Base-by-base conservation (phyloP, 2,888 invertebrate genomes). In the Lomographa bimaculata region DNA sequence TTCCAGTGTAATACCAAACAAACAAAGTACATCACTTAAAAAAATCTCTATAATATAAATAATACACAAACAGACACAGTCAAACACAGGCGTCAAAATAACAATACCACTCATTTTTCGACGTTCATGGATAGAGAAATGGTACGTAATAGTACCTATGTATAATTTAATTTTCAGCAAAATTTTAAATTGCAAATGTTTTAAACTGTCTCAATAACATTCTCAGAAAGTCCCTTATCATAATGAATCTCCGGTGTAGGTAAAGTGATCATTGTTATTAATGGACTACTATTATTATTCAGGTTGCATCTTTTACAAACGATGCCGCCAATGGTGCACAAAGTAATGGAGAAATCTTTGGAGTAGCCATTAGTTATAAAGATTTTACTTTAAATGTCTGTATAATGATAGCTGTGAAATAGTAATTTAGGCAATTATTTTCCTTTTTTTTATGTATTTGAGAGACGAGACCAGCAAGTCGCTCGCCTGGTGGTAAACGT, bases 261-360 rank as follows among this genome's bases (percentile, higher is more conserved):
- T 70, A 68, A 67, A 67, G 50, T 57, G 58, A 56, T 59, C 55
- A 43, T 64, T 50, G 57, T 64, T 70, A 71, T 70, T 65, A 63
- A 69, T 60, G 42, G 56, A 44, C 34, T 40, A 65, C 60, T 75
- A 72, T 79, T 81, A 76, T 82, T 83, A 84, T 82, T 79, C 76
- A 63, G 66, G 60, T 61, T 66, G 69, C 74, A 64, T 73, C 65
- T 71, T 74, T 73, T 71, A 78, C 73, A 82, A 83, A 80, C 42
- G 80, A 72, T 59, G 79, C 85, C 85, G 85, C 77, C 80, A 55
- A 66, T 61, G 63, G 64, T 64, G 63, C 63, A 64, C 59, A 62
- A 46, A 40, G 42, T 45, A 43, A 46, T 53, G 57, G 64, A 43
- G 23, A 49, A 64, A 58, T 26, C 47, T 10, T 23, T 70, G 21